phyloP scores from a whole-genome alignment of 2,797 vertebrate species.

The Falco cherrug region DNA sequence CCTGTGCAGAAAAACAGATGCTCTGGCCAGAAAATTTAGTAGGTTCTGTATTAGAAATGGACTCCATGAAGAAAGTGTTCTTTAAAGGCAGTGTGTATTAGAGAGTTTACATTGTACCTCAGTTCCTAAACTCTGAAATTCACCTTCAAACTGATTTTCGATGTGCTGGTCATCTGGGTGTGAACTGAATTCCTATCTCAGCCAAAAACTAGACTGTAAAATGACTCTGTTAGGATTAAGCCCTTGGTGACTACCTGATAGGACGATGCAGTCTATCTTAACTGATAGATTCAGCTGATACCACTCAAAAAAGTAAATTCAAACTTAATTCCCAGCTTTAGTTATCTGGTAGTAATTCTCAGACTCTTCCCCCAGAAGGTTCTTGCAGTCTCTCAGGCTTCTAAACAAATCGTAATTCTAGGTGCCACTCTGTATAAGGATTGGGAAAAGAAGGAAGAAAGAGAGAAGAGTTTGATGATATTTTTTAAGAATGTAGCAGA shows the following conservation, averaged over 20 bases:
- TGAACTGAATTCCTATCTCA: slow-evolving; percentile 50
- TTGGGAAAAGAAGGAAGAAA: neutral
- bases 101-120: neutral
- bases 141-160: slow-evolving; percentile 25
- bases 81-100: neutral
- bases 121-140: slow-evolving; percentile 26
- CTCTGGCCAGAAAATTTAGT: neutral
- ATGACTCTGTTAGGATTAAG: slow-evolving; percentile 70
- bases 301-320: slow-evolving; percentile 5
- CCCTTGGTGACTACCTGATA: slow-evolving; percentile 57
- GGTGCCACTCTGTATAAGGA: neutral
- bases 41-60: neutral
- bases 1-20: neutral
- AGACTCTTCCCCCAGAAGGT: neutral
- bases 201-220: slow-evolving; percentile 62
- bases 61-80: neutral
- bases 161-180: slow-evolving; percentile 17
- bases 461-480: neutral
- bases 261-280: slow-evolving; percentile 57
- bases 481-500: neutral
- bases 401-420: neutral
- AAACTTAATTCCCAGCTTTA: slow-evolving; percentile 49
- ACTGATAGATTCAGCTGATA: slow-evolving; percentile 56
- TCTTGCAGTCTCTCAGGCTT: slow-evolving; percentile 26
- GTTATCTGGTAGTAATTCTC: slow-evolving; percentile 12